Percentiles rank a stretch among this genome's conserved stretches.
These are phyloP conservation scores for Ciconia maguari DNA, from an alignment of 2,113 vertebrate species.

Conservation along the genomic window DNA sequence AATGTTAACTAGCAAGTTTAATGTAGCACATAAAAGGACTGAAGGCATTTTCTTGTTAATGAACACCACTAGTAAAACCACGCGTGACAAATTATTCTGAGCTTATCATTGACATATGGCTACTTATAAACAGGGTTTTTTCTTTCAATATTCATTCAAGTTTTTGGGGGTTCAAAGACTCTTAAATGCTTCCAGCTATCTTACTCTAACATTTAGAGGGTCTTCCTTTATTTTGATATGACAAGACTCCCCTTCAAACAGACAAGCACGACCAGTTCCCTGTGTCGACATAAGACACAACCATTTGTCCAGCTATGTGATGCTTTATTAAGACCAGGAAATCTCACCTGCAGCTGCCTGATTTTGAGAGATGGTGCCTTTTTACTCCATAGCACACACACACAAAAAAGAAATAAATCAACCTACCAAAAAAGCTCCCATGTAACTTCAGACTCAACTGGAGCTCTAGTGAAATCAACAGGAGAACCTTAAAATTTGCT, in stretches of 20 bases:
- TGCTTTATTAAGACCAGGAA: neutral
- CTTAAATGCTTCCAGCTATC: neutral
- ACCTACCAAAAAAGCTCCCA: neutral
- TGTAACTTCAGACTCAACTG: neutral
- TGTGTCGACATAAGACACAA: neutral
- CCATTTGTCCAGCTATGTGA: rapidly evolving
- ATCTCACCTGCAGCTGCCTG: neutral
- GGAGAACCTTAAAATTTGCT: neutral
- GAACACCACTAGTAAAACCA: neutral
- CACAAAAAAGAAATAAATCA: too few relatives aligned
- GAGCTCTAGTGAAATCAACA: neutral
- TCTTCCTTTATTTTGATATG: neutral
- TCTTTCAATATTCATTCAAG: neutral
- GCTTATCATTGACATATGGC: neutral
- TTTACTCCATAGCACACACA: neutral
- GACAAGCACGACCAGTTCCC: neutral
- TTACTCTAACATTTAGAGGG: neutral
- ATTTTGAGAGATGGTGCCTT: neutral
- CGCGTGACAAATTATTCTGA: rapidly evolving
- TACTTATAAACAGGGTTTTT: neutral
- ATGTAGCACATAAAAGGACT: rapidly evolving
- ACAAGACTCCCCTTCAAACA: neutral
- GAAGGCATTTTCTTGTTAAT: neutral
- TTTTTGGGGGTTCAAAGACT: neutral
- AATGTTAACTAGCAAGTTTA: neutral